Percentiles rank a stretch among this genome's conserved stretches.
These are phyloP conservation scores for Osmerus eperlanus DNA, from an alignment of 2,113 vertebrate genomes.

Conservation along the genomic window DNA sequence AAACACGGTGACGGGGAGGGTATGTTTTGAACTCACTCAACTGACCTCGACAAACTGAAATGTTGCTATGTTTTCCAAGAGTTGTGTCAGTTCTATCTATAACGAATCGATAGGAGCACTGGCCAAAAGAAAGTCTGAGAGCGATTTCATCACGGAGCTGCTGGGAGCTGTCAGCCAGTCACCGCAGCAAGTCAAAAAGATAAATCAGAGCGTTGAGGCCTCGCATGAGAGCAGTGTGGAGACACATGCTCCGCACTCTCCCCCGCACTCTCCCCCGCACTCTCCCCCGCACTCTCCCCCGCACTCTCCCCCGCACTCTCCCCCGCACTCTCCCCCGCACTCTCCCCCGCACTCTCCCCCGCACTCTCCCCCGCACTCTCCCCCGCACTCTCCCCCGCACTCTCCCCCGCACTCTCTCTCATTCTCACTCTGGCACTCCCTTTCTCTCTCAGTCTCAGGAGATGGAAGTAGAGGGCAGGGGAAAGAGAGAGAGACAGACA, in stretches of 20 bases:
- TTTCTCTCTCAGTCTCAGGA: no score
- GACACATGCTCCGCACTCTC: background rate
- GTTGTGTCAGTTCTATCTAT: background rate
- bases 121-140: background rate
- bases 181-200: constrained; percentile 14
- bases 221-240: background rate
- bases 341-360: no score
- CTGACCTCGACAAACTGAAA: background rate
- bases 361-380: no score
- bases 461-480: background rate
- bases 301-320: no score
- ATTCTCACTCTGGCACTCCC: no score
- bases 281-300: no score
- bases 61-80: background rate
- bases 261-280: no score
- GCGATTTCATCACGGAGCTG: background rate
- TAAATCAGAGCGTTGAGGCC: constrained; percentile 9
- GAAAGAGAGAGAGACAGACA: background rate
- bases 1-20: no score
- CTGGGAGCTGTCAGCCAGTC: background rate
- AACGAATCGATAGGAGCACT: constrained; percentile 4
- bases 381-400: no score
- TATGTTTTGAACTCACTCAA: no score
- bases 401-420: no score
- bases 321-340: no score